phyloP scores from a whole-genome alignment of 2,113 vertebrate genomes.

The Xenopus tropicalis region DNA sequence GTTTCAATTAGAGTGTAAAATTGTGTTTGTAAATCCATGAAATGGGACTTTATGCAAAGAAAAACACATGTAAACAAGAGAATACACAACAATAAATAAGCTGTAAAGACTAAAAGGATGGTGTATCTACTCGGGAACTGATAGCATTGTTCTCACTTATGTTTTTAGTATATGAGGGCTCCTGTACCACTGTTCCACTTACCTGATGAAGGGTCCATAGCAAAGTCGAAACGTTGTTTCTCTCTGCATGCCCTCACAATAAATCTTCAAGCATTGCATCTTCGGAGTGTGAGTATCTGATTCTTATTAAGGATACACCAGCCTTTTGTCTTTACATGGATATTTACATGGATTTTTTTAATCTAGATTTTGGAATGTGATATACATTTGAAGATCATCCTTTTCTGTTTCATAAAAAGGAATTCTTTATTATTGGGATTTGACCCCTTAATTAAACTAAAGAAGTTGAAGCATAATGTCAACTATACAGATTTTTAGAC shows the following conservation, averaged over 20 bases:
- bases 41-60: too few species aligned
- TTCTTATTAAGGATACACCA: constrained; percentile 40
- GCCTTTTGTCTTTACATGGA: constrained; percentile 37
- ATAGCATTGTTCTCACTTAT: constrained; percentile 42
- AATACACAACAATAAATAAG: background rate
- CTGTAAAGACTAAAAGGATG: constrained; percentile 42
- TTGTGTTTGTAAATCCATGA: too few species aligned
- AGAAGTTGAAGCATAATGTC: too few species aligned
- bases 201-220: constrained; percentile 42
- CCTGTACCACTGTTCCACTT: constrained; percentile 39
- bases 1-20: too few species aligned
- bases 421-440: too few species aligned
- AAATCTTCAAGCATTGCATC: constrained; percentile 44
- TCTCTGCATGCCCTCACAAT: constrained; percentile 43
- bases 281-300: constrained; percentile 42
- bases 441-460: too few species aligned
- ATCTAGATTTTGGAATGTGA: too few species aligned
- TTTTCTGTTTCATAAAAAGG: too few species aligned
- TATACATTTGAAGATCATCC: too few species aligned
- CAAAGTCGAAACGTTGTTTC: constrained; percentile 38
- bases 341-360: constrained; percentile 24
- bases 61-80: background rate
- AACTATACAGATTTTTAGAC: too few species aligned
- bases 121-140: constrained; percentile 41
- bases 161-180: constrained; percentile 40